Base-by-base conservation (phyloP, 1,140 invertebrate species). In the Phenacoccus solenopsis region DNA sequence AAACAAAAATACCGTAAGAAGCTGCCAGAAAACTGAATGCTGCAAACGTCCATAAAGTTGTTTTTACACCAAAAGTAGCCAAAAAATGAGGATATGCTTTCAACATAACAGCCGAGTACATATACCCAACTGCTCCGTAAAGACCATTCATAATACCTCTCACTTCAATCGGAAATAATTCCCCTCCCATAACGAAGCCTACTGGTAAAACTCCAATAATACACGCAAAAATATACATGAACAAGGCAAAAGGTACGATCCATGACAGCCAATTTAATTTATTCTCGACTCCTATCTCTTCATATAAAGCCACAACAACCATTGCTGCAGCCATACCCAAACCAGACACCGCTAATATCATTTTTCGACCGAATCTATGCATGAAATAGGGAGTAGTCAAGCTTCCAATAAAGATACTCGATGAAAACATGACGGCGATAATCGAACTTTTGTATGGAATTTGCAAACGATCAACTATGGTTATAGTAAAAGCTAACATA, bases 1-100 rank as follows among this genome's bases (percentile, higher is more conserved):
- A 76, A 20, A 84, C 83, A 5, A 86, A 76, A 3, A 82, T 76
- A 0, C 91, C 80, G 71, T 85, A 86, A 1, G 81, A 22, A 0
- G 79, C 76, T 9, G 83, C 79, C 10, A 83, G 61, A 1, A 80
- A 49, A 49, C 38, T 9, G 20, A n/a, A 49, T n/a, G 5, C 38
- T 9, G 38, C 38, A 49, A 49, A 49, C 5, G 16, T n/a, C 38
- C 38, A 49, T 49, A 49, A 9, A 9, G 16, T 49, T 3, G 16
- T 16, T 49, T 49, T 49, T 3, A 49, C 20, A 9, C 38, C 38
- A 4, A 49, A 9, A 49, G 3, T 10, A 16, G 16, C 3, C 16
- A 16, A 9, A 5, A 49, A 49, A 9, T 16, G 5, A 10, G 38
- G 38, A 49, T 49, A 49, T 16, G 16, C 16, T 49, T 49, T 49